Conservation (phyloP, 1,140 invertebrate species). For the Lordiphosa mommai region DNA sequence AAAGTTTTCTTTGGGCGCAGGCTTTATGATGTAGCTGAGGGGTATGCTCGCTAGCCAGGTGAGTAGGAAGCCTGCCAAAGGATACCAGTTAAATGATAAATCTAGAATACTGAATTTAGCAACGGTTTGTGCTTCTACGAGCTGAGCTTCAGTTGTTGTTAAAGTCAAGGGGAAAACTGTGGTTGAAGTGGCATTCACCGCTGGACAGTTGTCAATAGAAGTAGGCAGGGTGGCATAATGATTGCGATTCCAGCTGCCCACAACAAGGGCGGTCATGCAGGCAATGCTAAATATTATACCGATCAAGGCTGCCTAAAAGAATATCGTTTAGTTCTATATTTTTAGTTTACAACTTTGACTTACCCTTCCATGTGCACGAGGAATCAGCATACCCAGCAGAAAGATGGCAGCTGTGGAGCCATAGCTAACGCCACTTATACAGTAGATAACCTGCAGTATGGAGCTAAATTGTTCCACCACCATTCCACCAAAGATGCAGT, state of each 20-base stretch:
- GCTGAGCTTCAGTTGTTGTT: not conserved
- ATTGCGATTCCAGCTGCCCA: constrained; percentile 83
- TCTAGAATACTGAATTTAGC: constrained; percentile 80
- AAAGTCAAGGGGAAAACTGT: constrained; percentile 4
- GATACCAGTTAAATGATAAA: constrained; percentile 84
- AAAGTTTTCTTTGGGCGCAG: constrained; percentile 53
- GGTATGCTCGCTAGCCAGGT: constrained; percentile 83
- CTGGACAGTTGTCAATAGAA: constrained; percentile 82
- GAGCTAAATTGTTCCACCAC: constrained; percentile 83
- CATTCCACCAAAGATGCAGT: constrained; percentile 83
- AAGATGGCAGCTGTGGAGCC: constrained; percentile 87
- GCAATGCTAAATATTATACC: constrained; percentile 84
- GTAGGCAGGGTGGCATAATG: constrained; percentile 79
- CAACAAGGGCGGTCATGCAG: constrained; percentile 87
- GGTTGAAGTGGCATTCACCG: constrained; percentile 44
- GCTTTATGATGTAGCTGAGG: constrained; percentile 71
- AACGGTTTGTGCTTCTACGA: not conserved
- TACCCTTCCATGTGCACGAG: constrained; percentile 84
- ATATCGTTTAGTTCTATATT: not conserved
- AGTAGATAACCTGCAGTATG: constrained; percentile 83
- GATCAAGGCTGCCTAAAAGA: constrained; percentile 81
- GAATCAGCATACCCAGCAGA: constrained; percentile 87
- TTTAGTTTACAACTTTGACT: constrained; percentile 14
- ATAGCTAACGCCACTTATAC: constrained; percentile 82
- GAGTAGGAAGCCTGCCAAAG: constrained; percentile 82